Conservation (phyloP, 2,888 invertebrate species). For the Hemicrepidius hirtus region DNA sequence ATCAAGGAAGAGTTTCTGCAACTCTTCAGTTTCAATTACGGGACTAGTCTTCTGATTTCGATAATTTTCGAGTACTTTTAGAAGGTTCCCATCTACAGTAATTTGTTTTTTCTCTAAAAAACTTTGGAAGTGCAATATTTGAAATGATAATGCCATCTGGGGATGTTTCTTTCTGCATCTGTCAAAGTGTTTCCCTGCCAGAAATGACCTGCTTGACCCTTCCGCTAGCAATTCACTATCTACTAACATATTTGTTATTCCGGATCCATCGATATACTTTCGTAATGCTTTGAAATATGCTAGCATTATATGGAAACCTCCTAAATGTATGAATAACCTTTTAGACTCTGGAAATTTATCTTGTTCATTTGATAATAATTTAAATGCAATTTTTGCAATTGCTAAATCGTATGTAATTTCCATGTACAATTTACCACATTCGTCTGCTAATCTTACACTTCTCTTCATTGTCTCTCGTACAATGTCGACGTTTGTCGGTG, state of each 20-base stretch:
- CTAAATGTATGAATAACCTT: slow-evolving; percentile 48
- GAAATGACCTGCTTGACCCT: too few relatives aligned
- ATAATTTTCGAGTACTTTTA: slow-evolving; percentile 10
- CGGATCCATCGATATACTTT: too few relatives aligned
- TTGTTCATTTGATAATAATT: slow-evolving; percentile 52
- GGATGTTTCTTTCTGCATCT: too few relatives aligned
- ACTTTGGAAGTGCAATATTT: too few relatives aligned
- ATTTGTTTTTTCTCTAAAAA: slow-evolving; percentile 32
- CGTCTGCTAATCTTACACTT: slow-evolving; percentile 44
- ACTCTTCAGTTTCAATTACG: too few relatives aligned
- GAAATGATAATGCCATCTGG: slow-evolving; percentile 46
- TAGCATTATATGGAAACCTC: too few relatives aligned
- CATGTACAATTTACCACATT: slow-evolving; percentile 48
- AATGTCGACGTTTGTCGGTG: slow-evolving; percentile 57
- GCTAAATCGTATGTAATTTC: too few relatives aligned
- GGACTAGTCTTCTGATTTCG: background rate
- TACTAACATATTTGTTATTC: too few relatives aligned
- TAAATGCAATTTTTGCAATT: slow-evolving; percentile 56
- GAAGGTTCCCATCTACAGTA: too few relatives aligned
- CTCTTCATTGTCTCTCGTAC: slow-evolving; percentile 52
- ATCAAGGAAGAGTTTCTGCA: slow-evolving; percentile 4
- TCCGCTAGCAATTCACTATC: too few relatives aligned
- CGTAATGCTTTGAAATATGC: slow-evolving; percentile 55
- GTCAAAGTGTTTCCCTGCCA: too few relatives aligned
- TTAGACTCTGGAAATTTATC: slow-evolving; percentile 52